Evolutionary conservation across 2,113 vertebrate genomes (phyloP).

Genomic region (Alethe castanea): DNA sequence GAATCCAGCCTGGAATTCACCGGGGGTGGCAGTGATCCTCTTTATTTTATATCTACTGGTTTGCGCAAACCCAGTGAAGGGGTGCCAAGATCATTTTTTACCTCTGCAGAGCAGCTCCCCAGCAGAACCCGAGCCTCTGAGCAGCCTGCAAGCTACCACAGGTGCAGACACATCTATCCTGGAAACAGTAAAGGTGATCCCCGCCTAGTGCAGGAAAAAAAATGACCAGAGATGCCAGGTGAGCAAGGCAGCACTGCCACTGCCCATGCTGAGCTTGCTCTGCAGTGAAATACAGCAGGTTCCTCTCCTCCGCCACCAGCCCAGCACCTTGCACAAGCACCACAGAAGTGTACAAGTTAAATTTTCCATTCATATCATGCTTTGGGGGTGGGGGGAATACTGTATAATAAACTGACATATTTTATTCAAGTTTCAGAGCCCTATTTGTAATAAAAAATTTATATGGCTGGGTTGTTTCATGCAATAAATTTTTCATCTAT

Average conservation of each 20-base stretch:
- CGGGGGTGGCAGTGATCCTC: not conserved
- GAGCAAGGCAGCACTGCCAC: not conserved
- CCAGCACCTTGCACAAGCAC: not conserved
- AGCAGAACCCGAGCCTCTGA: not conserved
- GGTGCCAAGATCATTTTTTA: not conserved
- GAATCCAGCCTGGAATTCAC: not conserved
- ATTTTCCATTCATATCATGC: conserved; percentile 33
- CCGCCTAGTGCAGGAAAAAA: rapidly evolving
- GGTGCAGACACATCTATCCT: not conserved
- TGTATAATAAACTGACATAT: conserved; percentile 60
- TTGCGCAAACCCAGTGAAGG: rapidly evolving
- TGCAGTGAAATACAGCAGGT: not conserved
- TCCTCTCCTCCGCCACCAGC: not conserved
- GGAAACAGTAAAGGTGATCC: conserved; percentile 28
- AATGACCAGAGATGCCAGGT: not conserved
- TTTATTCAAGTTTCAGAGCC: conserved; percentile 62
- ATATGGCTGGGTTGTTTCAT: conserved; percentile 36
- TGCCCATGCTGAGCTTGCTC: conserved; percentile 9
- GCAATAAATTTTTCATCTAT: conserved; percentile 66
- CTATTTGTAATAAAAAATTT: conserved; percentile 67
- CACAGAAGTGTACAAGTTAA: not conserved
- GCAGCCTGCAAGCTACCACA: not conserved
- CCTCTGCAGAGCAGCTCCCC: not conserved
- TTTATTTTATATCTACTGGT: not conserved
- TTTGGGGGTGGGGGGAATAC: not conserved